Evolutionary conservation across 2,888 invertebrate genomes (phyloP), one percentile per base, ranked within the genome.

Genomic region (Macrosiphum euphorbiae): DNA sequence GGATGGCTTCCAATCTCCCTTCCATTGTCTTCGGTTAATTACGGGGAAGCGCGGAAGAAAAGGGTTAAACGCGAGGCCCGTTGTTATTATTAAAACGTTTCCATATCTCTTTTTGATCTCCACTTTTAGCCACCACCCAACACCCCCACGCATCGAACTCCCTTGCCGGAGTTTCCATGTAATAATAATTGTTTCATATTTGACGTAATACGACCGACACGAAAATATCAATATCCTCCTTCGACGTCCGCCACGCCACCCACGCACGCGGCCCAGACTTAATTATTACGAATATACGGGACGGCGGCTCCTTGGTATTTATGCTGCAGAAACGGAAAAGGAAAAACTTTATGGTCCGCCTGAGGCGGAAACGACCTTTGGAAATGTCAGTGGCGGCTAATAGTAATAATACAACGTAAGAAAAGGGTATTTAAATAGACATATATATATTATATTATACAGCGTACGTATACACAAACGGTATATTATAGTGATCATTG

Each of bases 311-410:
- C 93, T 90, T 90, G 94, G 90, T 94, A 94, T 94, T 94, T 90
- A 85, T 89, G 61, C 28, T 24, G 86, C 16, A 85, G 50, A 89
- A 90, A 86, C 8, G 90, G 52, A 94, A 90, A 94, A 94, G 90
- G 86, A 94, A 90, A 88, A 90, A 86, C 85, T 90, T 93, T 85
- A 90, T 58, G 93, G 93, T 90, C 89, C 28, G 94, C 67, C 90
- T 85, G 94, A 86, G 41, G 94, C 94, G 94, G 94, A 94, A 94
- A 94, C 86, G 94, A 94, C 94, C 94, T 94, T 94, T 94, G 94
- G 50, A 94, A 94, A 94, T 94, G 94, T 94, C 94, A 94, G 94
- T 78, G 92, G 41, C 86, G 94, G 85, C 94, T 86, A 86, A 67
- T 94, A 89, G 47, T 58, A 78, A 47, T 93, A 92, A 55, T 85